Evolutionary conservation across 2,888 invertebrate genomes (phyloP).

Genomic region (Atrina japonica): DNA sequence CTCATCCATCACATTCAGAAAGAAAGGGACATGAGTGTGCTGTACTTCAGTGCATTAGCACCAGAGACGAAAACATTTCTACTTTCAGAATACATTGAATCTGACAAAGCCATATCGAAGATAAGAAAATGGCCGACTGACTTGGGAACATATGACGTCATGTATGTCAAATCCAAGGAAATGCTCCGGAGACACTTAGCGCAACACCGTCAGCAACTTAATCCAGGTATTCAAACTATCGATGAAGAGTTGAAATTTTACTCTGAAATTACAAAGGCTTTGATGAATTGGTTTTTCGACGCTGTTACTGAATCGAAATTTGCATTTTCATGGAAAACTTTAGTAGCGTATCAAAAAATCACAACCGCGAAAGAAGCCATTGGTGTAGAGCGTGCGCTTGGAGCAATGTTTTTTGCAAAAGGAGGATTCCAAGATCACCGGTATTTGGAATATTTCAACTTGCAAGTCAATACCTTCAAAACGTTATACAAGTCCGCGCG

Average conservation of each 20-base stretch:
- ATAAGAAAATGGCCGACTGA: conserved; percentile 64
- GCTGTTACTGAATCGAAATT: conserved; percentile 69
- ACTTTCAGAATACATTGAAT: conserved; percentile 61
- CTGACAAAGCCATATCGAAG: conserved; percentile 60
- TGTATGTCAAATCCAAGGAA: conserved; percentile 48
- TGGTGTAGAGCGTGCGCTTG: conserved; percentile 92
- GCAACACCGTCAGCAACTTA: conserved; percentile 57
- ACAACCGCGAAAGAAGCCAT: conserved; percentile 92
- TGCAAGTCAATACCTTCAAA: conserved; percentile 90
- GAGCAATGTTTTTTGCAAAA: conserved; percentile 92
- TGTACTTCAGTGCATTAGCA: no score
- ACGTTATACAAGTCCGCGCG: conserved; percentile 91
- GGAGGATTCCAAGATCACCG: conserved; percentile 82
- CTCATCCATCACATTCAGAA: conserved; percentile 65
- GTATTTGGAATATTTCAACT: conserved; percentile 64
- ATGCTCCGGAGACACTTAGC: conserved; percentile 51
- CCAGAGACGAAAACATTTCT: conserved; percentile 68
- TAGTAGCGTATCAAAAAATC: conserved; percentile 93
- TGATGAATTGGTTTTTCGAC: conserved; percentile 69
- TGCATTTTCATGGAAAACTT: conserved; percentile 72
- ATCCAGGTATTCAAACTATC: conserved; percentile 61
- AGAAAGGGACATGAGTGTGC: no score
- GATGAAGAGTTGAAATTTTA: conserved; percentile 70
- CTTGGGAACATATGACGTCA: conserved; percentile 51
- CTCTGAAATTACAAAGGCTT: conserved; percentile 62